phyloP scores from a whole-genome alignment of 2,888 invertebrate genomes.

The Pandemis heparana region DNA sequence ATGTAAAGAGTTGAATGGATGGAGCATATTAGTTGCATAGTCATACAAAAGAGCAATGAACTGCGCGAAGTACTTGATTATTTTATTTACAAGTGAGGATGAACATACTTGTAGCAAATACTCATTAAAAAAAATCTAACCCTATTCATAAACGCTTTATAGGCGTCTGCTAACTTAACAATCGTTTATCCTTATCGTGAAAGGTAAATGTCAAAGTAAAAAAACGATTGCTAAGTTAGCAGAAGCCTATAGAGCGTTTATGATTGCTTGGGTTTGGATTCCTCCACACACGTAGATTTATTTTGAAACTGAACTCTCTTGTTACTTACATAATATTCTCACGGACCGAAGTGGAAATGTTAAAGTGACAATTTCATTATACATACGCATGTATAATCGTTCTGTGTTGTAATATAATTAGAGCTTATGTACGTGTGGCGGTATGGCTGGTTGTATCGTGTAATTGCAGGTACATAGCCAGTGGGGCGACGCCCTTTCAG shows the following conservation, averaged over 20 bases:
- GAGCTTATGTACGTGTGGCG: conserved; percentile 31
- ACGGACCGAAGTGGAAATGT: conserved; percentile 50
- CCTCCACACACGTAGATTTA: background rate
- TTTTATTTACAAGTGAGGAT: background rate
- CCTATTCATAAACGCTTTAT: too few relatives aligned
- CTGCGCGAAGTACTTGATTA: conserved; percentile 8
- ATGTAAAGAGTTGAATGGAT: conserved; percentile 49
- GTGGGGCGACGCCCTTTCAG: conserved; percentile 71
- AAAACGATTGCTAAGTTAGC: too few relatives aligned
- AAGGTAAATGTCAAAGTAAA: too few relatives aligned
- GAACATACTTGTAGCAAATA: background rate
- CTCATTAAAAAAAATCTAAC: background rate
- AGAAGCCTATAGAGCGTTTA: too few relatives aligned
- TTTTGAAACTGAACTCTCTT: conserved; percentile 1
- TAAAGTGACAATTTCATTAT: conserved; percentile 49
- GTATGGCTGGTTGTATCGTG: conserved; percentile 31
- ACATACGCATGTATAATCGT: conserved; percentile 44
- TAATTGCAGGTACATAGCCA: conserved; percentile 46
- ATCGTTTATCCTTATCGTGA: too few relatives aligned
- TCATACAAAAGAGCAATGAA: conserved; percentile 19
- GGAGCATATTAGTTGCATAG: conserved; percentile 35
- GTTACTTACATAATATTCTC: conserved; percentile 48
- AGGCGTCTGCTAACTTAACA: too few relatives aligned
- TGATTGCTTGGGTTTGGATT: background rate
- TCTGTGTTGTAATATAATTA: conserved; percentile 45